Evolutionary conservation across 2,113 vertebrate species (phyloP).

Genomic region (Phycodurus eques): DNA sequence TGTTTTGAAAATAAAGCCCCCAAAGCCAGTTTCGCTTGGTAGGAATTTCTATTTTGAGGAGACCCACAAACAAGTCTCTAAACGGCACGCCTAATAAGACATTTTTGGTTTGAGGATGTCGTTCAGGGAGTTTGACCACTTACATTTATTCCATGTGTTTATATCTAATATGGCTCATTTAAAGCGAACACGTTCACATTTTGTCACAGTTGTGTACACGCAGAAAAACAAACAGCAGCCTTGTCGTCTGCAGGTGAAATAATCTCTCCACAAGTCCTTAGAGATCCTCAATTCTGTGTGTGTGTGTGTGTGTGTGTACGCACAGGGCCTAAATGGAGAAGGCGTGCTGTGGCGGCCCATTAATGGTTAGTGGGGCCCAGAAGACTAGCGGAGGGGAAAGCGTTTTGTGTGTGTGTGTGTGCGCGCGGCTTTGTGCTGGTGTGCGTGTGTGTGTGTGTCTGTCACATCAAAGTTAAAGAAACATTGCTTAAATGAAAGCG

Average conservation of each 20-base stretch:
- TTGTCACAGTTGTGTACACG: constrained; percentile 42
- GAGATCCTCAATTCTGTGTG: constrained; percentile 23
- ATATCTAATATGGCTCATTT: neutral
- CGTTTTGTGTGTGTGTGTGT: neutral
- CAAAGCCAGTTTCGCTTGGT: too few relatives aligned
- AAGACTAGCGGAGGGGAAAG: constrained; percentile 8
- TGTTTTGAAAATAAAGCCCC: too few relatives aligned
- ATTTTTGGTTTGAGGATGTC: neutral
- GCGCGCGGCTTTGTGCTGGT: too few relatives aligned
- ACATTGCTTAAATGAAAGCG: neutral
- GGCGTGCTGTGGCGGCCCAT: constrained; percentile 28
- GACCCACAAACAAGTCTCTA: neutral
- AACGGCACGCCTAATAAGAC: neutral
- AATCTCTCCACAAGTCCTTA: constrained; percentile 41
- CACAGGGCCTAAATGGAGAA: constrained; percentile 37
- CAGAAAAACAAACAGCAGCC: constrained; percentile 49
- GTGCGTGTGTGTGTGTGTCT: constrained; percentile 1
- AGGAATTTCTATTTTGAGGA: neutral
- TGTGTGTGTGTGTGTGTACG: constrained; percentile 14
- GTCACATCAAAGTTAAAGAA: constrained; percentile 3
- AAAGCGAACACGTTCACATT: neutral
- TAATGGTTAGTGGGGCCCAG: constrained; percentile 34
- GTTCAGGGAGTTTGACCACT: neutral
- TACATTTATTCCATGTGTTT: neutral
- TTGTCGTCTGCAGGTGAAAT: constrained; percentile 25